Evolutionary conservation across 2,113 vertebrate genomes (phyloP), one percentile per base, ranked within the genome.

Genomic region (Microtus richardsoni): DNA sequence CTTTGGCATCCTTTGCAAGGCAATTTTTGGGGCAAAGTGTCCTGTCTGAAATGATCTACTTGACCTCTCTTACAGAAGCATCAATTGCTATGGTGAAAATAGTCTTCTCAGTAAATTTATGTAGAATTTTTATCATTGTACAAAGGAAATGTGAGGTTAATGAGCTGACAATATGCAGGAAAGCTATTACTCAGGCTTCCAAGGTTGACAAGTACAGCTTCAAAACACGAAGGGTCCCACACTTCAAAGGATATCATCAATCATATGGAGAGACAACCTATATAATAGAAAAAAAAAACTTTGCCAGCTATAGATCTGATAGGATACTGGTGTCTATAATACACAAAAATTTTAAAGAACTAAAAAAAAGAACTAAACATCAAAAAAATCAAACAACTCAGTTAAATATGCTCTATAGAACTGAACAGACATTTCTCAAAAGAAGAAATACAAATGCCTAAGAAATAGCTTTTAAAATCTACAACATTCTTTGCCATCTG

Each of bases 31-130:
- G 83, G 74, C 16, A 70, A 41, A 47, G 36, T 66, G 60, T 94
- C 52, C 68, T 86, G 47, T 41, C 60, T 62, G 19, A 91, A 80
- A 93, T 93, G 21, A 97, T 95, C 96, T 78, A 87, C 7, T 94
- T 30, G 58, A 22, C 3, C 12, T 30, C 88, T 83, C 28, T 82
- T 83, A 91, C 52, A 94, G 88, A 91, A 95, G 16, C 41, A 68
- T 52, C 68, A 93, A 78, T 94, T 7, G 54, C 3, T 79, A 14
- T n/a, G 28, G 92, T 7, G 7, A 79, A 28, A 62, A 85, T 21
- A 95, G 52, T 86, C 54, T 93, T 88, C 58, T 93, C 78, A 83
- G 91, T 89, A 82, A 85, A 91, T 93, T 85, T 96, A 73, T 36
- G 33, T 62, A 82, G 54, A 80, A 62, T 14, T 87, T 86, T 93